phyloP scores from a whole-genome alignment of 2,113 vertebrate genomes.

The Ellobius talpinus region DNA sequence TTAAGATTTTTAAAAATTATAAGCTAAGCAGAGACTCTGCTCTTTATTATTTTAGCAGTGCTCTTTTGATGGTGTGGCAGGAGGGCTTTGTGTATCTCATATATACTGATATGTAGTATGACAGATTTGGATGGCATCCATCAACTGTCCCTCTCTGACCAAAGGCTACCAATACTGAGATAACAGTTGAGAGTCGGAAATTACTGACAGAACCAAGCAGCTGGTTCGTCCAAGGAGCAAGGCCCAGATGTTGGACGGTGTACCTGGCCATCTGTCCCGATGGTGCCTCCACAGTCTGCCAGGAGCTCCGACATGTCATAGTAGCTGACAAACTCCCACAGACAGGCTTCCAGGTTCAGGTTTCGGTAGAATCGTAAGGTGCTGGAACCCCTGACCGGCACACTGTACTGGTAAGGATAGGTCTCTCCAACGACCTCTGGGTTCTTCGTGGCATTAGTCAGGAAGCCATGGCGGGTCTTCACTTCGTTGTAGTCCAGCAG shows the following conservation, averaged over 20 bases:
- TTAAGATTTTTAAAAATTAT: not conserved
- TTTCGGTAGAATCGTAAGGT: constrained; percentile 95
- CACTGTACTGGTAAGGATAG: constrained; percentile 93
- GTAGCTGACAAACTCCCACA: constrained; percentile 96
- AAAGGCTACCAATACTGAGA: not conserved
- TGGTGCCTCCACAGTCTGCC: constrained; percentile 94
- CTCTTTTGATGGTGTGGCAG: not conserved
- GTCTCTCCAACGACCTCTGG: constrained; percentile 89
- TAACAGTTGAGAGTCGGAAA: not conserved
- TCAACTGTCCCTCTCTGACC: not conserved
- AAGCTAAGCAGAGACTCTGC: not conserved
- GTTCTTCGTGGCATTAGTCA: constrained; percentile 89
- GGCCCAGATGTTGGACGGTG: not conserved
- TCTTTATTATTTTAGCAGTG: not conserved
- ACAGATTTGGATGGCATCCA: not conserved
- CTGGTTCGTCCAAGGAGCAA: not conserved
- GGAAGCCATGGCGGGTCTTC: constrained; percentile 93
- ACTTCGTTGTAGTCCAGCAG: constrained; percentile 93
- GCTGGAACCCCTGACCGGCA: constrained; percentile 87
- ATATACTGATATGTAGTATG: not conserved
- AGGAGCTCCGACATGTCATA: constrained; percentile 98
- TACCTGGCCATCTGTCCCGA: constrained; percentile 95
- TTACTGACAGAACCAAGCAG: not conserved
- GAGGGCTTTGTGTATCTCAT: not conserved
- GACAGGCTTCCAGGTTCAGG: constrained; percentile 95